Base-by-base conservation (phyloP, 2,888 invertebrate genomes). In the Podotricha telesiphe region DNA sequence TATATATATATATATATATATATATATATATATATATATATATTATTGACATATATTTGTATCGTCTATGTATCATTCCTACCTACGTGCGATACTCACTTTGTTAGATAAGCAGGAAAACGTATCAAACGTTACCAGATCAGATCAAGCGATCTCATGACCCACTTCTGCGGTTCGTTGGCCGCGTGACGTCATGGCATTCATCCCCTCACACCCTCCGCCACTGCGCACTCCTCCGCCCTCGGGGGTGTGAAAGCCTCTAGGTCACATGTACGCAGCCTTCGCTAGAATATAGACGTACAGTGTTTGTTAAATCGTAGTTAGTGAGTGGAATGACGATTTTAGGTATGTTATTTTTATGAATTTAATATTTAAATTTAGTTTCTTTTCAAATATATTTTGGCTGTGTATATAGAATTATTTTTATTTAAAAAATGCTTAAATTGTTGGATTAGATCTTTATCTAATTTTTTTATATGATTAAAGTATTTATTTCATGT, bases 171-270 rank as follows among this genome's bases (percentile, higher is more conserved):
- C 77, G 81, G 90, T 86, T 91, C 86, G 86, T 78, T 87, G 89
- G 89, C 91, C 90, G 86, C 78, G 88, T 92, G 92, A 91, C 92
- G 92, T 92, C 92, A 91, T 87, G 75, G 72, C 78, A 76, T 74
- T 73, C 73, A 80, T 78, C 73, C 81, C 79, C 77, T 75, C 76
- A 77, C 78, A 78, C 77, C 17, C n/a, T 7, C 6, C 73, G 75
- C 17, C 55, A n/a, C 37, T 10, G 11, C 55, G 0, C 80, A 79
- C 79, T 76, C 77, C 78, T 28, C 79, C 76, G 72, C 75, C 68
- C 47, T 58, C 75, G 85, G 87, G 89, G 88, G 88, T 89, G 88
- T 87, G 72, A 45, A n/a, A n/a, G 59, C 59, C 79, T 83, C 87
- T 91, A 91, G 91, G 91, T 90, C 90, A 92, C 84, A 88, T 83